These are phyloP conservation scores for Helicoverpa assulta DNA, from an alignment of 2,888 invertebrate species.

Conservation along the genomic window DNA sequence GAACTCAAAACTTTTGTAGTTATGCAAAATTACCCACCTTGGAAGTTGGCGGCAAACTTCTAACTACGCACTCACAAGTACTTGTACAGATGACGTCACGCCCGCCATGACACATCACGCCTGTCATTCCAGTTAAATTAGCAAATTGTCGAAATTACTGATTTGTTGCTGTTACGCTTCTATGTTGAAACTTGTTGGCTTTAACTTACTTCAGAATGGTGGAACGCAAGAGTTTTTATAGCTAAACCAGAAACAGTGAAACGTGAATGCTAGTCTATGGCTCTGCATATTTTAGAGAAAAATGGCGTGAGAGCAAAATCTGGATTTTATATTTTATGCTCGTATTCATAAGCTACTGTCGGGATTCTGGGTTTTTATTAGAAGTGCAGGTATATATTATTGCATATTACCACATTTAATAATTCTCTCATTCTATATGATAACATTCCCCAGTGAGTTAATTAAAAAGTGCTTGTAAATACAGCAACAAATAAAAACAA, in stretches of 20 bases:
- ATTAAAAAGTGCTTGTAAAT: not conserved
- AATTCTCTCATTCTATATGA: not conserved
- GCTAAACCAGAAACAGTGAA: not conserved
- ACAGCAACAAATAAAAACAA: not conserved
- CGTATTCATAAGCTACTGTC: too few species aligned
- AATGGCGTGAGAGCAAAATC: not conserved
- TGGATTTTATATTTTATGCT: not conserved
- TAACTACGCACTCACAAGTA: conserved; percentile 54
- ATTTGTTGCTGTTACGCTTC: conserved; percentile 17
- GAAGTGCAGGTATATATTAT: not conserved
- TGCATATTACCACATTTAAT: not conserved
- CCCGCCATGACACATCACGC: conserved; percentile 58
- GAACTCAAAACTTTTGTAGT: conserved; percentile 61
- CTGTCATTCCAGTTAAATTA: conserved; percentile 30
- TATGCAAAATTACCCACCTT: conserved; percentile 56
- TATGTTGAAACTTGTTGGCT: not conserved
- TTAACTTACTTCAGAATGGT: too few species aligned
- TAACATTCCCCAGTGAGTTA: not conserved
- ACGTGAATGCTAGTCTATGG: not conserved
- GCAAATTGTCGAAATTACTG: conserved; percentile 39
- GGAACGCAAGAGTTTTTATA: not conserved
- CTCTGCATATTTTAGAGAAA: not conserved
- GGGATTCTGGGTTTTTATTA: too few species aligned
- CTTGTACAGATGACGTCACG: conserved; percentile 53
- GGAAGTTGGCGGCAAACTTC: conserved; percentile 52